Evolutionary conservation across 2,888 invertebrate species (phyloP), one percentile per base, ranked within the genome.

Genomic region (Oxystoma pomonae): DNA sequence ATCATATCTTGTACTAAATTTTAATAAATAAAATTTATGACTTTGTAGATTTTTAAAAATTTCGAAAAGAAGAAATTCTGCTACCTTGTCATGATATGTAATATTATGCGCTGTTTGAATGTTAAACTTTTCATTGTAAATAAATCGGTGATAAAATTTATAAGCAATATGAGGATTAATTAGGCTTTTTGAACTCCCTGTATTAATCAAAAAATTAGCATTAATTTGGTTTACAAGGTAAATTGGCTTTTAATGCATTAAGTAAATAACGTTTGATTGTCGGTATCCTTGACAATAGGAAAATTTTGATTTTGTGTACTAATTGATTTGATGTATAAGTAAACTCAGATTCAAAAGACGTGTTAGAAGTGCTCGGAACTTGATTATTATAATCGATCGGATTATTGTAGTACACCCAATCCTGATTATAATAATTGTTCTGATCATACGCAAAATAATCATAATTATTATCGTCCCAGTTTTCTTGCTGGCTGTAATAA

Each of bases 1-100:
- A n/a, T 50, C 50, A n/a, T 50, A 50, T 50, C n/a, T 50, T 50
- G 50, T 50, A 50, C 50, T 50, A 50, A 50, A 50, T 50, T 50
- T 50, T 12, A 50, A 50, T 50, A 50, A 50, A 50, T 50, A 50
- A 50, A 50, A 50, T n/a, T 50, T 50, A 50, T n/a, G 50, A 50
- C 9, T 12, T 50, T 50, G 12, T 50, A 12, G 50, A 50, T 12
- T 50, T 50, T 50, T 50, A 50, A 50, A 50, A 50, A 50, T 50
- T 50, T 50, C 50, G n/a, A 50, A 50, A 12, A 50, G n/a, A n/a
- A n/a, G n/a, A n/a, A 50, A 12, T 50, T 50, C 50, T 50, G n/a
- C 50, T 12, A 50, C 50, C n/a, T 50, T n/a, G 50, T 50, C 50
- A 50, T 50, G 50, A n/a, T 50, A 50, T 12, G 50, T n/a, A 50